Conservation (phyloP, 2,113 vertebrate species). For the Anhinga rufa region DNA sequence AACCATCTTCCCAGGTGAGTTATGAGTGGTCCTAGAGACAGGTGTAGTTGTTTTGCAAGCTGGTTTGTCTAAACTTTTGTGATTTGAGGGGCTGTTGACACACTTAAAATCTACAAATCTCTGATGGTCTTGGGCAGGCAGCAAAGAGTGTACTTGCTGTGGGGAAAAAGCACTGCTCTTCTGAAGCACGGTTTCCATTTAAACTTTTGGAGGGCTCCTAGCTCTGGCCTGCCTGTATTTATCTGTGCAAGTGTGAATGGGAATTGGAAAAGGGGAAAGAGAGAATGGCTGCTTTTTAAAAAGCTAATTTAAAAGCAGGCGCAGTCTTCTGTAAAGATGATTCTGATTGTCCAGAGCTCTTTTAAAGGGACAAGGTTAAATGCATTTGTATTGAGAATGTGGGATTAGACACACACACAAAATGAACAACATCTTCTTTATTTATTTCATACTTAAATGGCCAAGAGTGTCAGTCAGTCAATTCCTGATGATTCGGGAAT, state of each 20-base stretch:
- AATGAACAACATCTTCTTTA: constrained; percentile 48
- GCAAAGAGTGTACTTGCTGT: background rate
- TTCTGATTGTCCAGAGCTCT: constrained; percentile 58
- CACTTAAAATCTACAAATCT: background rate
- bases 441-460: constrained; percentile 58
- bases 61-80: background rate
- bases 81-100: background rate
- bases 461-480: constrained; percentile 35
- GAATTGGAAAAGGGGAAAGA: constrained; percentile 53
- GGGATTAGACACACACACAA: constrained; percentile 40
- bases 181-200: constrained; percentile 14
- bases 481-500: constrained; percentile 18
- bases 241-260: constrained; percentile 46
- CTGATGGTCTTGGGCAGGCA: background rate
- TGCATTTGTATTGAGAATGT: constrained; percentile 59
- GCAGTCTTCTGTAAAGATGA: constrained; percentile 65
- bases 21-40: background rate
- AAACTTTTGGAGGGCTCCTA: background rate
- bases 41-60: background rate
- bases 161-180: background rate
- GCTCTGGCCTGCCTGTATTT: constrained; percentile 5
- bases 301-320: constrained; percentile 67
- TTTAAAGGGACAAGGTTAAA: constrained; percentile 65
- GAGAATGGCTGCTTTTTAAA: constrained; percentile 53
- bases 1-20: background rate